Base-by-base conservation (phyloP, 2,888 invertebrate genomes). In the Tolmerus cingulatus region DNA sequence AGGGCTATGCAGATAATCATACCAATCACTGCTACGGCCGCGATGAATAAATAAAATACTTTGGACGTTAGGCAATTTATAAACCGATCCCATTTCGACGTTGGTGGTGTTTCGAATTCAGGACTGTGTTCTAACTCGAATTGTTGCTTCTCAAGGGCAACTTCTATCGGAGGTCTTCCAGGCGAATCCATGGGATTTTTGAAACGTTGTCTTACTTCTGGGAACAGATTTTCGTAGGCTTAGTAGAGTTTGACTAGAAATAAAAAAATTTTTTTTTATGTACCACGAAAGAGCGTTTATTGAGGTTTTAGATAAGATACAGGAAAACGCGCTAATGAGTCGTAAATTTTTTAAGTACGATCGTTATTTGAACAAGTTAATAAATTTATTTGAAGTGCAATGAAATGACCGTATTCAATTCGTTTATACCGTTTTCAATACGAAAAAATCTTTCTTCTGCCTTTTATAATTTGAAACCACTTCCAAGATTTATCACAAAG, bases 1-100 rank as follows among this genome's bases (percentile, higher is more conserved):
- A 92, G 91, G 9, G 91, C 91, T 87, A 92, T 90, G 85, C 92
- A 91, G 90, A 92, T 90, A 23, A 91, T 88, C 14, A 91, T 90
- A 8, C 92, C 82, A 12, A 88, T n/a, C 5, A 88, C 40, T 9
- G 87, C 37, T n/a, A 78, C 1, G 14, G 40, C 37, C n/a, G 66
- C 27, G 27, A 66, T 66, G 3, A 66, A 19, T 66, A 66, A 66
- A 23, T 66, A 66, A 14, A 78, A 43, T 19, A 78, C 12, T 78
- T 78, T 78, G 19, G 78, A 40, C 1, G 78, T 40, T 34, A 78
- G 0, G 23, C 12, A 27, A 40, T 46, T n/a, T 43, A 43, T 78
- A 40, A 78, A 78, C 2, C 78, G 43, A 9, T 37, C 43, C 12
- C 27, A 66, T 12, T 66, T 66, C 9, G 66, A 78, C 4, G 43